Evolutionary conservation across 2,797 vertebrate species (phyloP).

Genomic region (Pangasius djambal): DNA sequence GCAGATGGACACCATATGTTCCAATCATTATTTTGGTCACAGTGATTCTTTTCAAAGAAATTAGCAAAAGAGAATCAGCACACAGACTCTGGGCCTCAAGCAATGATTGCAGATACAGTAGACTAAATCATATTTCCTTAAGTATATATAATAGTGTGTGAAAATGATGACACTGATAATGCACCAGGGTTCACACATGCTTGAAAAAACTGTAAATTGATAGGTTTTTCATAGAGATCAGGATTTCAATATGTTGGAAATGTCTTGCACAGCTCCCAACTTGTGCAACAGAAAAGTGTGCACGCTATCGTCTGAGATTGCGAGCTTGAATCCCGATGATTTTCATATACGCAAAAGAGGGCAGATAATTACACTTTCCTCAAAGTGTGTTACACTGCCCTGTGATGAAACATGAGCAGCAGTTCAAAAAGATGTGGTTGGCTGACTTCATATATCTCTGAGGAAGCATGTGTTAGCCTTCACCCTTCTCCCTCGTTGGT

Average conservation of each 20-base stretch:
- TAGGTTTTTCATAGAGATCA: background rate
- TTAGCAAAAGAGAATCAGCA: background rate
- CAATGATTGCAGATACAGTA: background rate
- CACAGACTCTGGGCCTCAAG: background rate
- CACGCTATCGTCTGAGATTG: background rate
- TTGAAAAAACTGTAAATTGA: background rate
- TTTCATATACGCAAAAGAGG: background rate
- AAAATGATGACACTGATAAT: background rate
- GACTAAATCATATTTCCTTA: background rate
- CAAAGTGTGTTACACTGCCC: background rate
- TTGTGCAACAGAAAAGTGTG: background rate
- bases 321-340: background rate
- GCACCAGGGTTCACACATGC: background rate
- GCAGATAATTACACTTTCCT: background rate
- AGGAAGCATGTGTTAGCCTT: background rate
- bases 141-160: background rate
- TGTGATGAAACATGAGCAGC: background rate
- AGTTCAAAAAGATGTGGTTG: background rate
- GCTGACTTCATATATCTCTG: background rate
- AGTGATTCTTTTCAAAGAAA: background rate
- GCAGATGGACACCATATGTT: background rate
- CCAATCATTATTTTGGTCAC: background rate
- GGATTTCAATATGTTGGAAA: background rate
- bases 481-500: background rate
- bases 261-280: background rate